Base-by-base conservation (phyloP, 2,888 invertebrate species). In the Idaea aversata region DNA sequence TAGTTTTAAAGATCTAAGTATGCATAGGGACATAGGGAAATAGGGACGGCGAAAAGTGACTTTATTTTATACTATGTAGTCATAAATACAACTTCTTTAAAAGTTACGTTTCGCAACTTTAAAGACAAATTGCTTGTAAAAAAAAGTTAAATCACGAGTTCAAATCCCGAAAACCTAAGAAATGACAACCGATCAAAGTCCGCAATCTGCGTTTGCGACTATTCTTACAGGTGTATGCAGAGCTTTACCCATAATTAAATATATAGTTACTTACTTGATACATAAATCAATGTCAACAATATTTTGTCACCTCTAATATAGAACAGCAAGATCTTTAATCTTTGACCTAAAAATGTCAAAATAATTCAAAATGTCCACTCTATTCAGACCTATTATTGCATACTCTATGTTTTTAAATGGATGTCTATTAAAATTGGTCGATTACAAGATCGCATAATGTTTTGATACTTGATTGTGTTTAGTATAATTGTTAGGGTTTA, bases 241-340 rank as follows among this genome's bases (percentile, higher is more conserved):
- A 25, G 25, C 25, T 25, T 25, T 25, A 25, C 3, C 3, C 25
- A 25, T 25, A 25, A 25, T 47, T 13, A 47, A 47, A 13, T 47
- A 13, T 47, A 7, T 47, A 47, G 7, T 4, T 47, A 47, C 47
- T 13, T 10, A 57, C 63, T 61, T 15, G 15, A 15, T 15, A 5
- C 15, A 80, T 82, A 77, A 74, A 81, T 83, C 78, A 82, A 70
- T 65, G 74, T 77, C 77, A 66, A 70, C 72, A 71, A 68, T 70
- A 72, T 82, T 80, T 77, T 76, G 77, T 76, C 76, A 71, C 75
- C 70, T 71, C 74, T 67, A 66, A 72, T 71, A 76, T 77, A 74
- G 75, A 75, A 68, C 61, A 72, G 64, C 67, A 69, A 79, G 76
- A 80, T 74, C 69, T 68, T 59, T 75, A 78, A 77, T 77, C 80